phyloP scores from a whole-genome alignment of 2,797 vertebrate species.

The Typhlichthys eigenmanni region DNA sequence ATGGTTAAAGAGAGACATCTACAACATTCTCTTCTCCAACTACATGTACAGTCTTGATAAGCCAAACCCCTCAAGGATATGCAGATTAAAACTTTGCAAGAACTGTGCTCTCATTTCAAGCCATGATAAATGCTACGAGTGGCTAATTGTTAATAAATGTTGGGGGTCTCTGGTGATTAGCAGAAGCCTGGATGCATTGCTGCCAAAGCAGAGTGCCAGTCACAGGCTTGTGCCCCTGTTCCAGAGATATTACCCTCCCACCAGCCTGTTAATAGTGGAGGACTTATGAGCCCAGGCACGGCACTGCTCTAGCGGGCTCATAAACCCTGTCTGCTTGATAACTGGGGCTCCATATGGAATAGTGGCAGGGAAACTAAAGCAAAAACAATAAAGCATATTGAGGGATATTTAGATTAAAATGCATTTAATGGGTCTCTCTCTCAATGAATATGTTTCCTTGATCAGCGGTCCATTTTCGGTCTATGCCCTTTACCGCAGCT shows the following conservation, averaged over 20 bases:
- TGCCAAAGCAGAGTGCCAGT: conserved; percentile 32
- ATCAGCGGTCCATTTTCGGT: conserved; percentile 72
- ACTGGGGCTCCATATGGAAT: conserved; percentile 61
- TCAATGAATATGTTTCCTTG: conserved; percentile 65
- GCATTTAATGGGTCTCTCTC: conserved; percentile 70
- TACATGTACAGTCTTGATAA: too few relatives aligned
- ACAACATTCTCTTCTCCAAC: too few relatives aligned
- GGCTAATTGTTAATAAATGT: background rate
- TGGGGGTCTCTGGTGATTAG: conserved; percentile 1
- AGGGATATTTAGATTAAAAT: conserved; percentile 77
- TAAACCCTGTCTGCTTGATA: conserved; percentile 67
- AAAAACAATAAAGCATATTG: conserved; percentile 67
- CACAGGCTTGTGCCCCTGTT: conserved; percentile 30
- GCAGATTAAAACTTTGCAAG: too few relatives aligned
- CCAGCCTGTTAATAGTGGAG: conserved; percentile 42
- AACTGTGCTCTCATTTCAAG: too few relatives aligned
- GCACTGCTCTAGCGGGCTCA: conserved; percentile 47
- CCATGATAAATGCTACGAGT: background rate
- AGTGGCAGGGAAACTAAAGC: conserved; percentile 63
- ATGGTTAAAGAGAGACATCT: too few relatives aligned
- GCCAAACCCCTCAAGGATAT: too few relatives aligned
- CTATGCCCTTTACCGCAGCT: conserved; percentile 80
- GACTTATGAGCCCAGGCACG: conserved; percentile 52
- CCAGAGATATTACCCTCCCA: conserved; percentile 34
- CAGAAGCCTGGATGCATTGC: conserved; percentile 29